phyloP scores from a whole-genome alignment of 2,113 vertebrate genomes.

The Puffinus mauretanicus region DNA sequence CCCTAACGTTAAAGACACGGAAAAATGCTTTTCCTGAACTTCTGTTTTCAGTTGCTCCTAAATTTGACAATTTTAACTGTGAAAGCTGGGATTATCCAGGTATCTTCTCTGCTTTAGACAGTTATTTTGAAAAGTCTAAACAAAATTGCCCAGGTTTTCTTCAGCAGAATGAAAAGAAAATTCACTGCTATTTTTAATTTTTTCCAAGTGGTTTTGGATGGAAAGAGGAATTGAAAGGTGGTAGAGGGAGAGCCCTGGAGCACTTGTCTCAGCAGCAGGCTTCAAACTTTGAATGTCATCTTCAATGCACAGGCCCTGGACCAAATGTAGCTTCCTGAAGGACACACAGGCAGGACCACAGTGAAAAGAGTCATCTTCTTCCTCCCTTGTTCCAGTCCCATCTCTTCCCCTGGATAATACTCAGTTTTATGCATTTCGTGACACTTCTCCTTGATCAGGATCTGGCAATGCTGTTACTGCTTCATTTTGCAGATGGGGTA shows the following conservation, averaged over 20 bases:
- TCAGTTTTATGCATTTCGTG: not conserved
- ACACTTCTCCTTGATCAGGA: not conserved
- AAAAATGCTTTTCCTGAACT: not conserved
- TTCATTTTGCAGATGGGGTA: not conserved
- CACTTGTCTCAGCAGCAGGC: not conserved
- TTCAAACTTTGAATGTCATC: not conserved
- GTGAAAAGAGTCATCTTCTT: not conserved
- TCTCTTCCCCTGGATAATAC: not conserved
- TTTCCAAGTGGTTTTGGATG: not conserved
- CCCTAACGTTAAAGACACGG: not conserved
- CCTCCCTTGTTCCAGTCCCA: not conserved
- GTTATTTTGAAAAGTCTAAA: not conserved
- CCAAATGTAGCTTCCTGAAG: not conserved
- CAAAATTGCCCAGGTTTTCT: not conserved
- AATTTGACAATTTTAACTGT: not conserved
- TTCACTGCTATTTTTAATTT: not conserved
- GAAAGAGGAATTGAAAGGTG: not conserved
- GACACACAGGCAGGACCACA: not conserved
- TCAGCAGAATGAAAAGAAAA: not conserved
- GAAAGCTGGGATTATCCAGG: not conserved
- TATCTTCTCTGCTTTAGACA: not conserved
- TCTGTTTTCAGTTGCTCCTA: not conserved
- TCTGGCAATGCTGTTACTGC: not conserved
- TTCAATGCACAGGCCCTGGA: not conserved
- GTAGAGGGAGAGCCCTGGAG: not conserved